Conservation (phyloP, 2,113 vertebrate species). For the Columba janthina region DNA sequence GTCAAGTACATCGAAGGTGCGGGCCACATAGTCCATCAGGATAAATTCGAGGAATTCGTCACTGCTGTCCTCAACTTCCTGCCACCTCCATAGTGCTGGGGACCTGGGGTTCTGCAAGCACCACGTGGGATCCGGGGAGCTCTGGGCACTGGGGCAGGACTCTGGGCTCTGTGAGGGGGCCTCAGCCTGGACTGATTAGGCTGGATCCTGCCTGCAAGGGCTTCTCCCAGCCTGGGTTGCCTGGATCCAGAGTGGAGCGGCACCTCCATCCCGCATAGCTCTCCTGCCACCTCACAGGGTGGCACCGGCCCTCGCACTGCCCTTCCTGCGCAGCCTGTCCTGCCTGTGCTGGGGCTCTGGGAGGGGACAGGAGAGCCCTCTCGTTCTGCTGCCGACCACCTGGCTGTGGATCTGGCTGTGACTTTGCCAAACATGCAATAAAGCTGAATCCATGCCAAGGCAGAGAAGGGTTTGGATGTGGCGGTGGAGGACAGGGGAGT, state of each 20-base stretch:
- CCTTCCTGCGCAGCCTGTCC: background rate
- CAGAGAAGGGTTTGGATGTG: background rate
- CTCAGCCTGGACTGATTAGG: background rate
- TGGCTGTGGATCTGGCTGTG: background rate
- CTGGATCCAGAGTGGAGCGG: background rate
- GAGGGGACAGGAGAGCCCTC: background rate
- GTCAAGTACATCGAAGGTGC: conserved; percentile 87
- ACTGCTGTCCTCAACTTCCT: conserved; percentile 85
- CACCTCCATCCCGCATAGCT: background rate
- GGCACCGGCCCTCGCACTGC: background rate
- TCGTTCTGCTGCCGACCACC: background rate
- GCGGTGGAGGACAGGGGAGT: background rate
- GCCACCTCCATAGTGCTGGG: background rate
- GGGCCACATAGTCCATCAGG: conserved; percentile 91
- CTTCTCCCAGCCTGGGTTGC: background rate
- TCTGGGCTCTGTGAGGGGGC: background rate
- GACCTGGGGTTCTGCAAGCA: background rate
- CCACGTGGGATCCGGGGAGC: background rate
- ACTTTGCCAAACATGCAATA: conserved; percentile 8
- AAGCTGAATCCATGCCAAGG: conserved; percentile 3
- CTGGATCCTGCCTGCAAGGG: background rate
- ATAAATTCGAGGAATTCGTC: conserved; percentile 89
- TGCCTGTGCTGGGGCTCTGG: fast-evolving
- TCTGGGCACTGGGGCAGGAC: background rate
- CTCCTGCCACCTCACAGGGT: background rate